phyloP scores from a whole-genome alignment of 2,113 vertebrate genomes.

The Coryphaenoides rupestris region DNA sequence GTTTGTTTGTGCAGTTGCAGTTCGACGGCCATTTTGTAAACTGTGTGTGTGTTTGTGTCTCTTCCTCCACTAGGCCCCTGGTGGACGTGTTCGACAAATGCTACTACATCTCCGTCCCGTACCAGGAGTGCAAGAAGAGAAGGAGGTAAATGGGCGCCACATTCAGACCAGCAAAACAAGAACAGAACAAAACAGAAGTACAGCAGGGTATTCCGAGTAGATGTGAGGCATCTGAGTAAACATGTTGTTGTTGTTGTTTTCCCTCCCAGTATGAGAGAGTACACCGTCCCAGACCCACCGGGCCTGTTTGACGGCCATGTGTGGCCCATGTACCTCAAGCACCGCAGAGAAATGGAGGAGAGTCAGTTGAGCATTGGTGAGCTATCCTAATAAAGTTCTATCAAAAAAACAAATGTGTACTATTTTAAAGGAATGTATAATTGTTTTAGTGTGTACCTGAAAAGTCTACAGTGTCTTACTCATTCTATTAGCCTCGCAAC shows the following conservation, averaged over 20 bases:
- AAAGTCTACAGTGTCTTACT: too few relatives aligned
- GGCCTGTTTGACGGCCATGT: conserved; percentile 81
- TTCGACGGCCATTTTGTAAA: neutral
- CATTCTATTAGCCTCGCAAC: too few relatives aligned
- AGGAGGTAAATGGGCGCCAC: conserved; percentile 68
- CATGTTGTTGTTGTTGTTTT: neutral
- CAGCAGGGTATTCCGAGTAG: too few relatives aligned
- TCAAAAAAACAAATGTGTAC: neutral
- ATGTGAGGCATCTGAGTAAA: neutral
- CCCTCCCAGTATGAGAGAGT: conserved; percentile 68
- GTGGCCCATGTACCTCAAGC: conserved; percentile 82
- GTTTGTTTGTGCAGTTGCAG: neutral
- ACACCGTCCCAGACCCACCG: conserved; percentile 78
- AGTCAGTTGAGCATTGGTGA: conserved; percentile 64
- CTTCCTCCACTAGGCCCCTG: conserved; percentile 63
- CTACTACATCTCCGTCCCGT: conserved; percentile 74
- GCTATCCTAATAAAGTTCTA: conserved; percentile 1
- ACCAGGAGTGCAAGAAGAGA: conserved; percentile 77
- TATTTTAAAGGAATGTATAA: too few relatives aligned
- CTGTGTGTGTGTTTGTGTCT: neutral
- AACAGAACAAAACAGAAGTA: neutral
- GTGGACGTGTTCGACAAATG: conserved; percentile 69
- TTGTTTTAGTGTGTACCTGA: too few relatives aligned
- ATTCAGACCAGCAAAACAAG: neutral
- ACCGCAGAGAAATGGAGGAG: conserved; percentile 71